phyloP scores from a whole-genome alignment of 2,797 vertebrate species.

The Sebastes trivittatus region DNA sequence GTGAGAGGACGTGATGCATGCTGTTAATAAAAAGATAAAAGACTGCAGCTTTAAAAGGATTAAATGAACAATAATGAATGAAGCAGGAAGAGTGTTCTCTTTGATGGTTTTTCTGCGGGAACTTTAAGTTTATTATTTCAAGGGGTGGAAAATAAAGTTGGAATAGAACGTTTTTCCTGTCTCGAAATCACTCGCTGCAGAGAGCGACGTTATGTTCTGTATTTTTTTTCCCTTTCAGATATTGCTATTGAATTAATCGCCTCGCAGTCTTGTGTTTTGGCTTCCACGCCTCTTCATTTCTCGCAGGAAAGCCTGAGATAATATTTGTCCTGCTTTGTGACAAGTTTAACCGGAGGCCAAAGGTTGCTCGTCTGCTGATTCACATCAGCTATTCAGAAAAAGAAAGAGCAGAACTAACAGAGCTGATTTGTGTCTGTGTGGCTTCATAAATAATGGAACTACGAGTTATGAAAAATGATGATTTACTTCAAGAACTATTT shows the following conservation, averaged over 20 bases:
- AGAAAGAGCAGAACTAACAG: not conserved
- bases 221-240: conserved; percentile 15
- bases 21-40: too few relatives aligned
- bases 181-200: not conserved
- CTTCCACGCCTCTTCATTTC: not conserved
- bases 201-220: not conserved
- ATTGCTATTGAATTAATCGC: not conserved
- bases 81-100: not conserved
- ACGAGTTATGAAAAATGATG: conserved; percentile 20
- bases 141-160: not conserved
- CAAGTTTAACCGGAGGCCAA: conserved; percentile 44
- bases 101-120: not conserved
- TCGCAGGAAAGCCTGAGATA: conserved; percentile 56
- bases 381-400: conserved; percentile 5
- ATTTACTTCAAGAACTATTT: conserved; percentile 24
- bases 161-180: conserved; percentile 28
- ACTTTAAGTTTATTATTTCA: conserved; percentile 48
- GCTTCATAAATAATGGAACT: not conserved
- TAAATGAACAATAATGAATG: not conserved
- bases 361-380: conserved; percentile 28
- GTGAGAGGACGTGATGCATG: not conserved
- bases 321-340: conserved; percentile 56
- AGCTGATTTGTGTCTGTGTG: not conserved
- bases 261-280: not conserved
- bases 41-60: not conserved